phyloP scores from a whole-genome alignment of 2,888 invertebrate species.

The Chouioia cunea region DNA sequence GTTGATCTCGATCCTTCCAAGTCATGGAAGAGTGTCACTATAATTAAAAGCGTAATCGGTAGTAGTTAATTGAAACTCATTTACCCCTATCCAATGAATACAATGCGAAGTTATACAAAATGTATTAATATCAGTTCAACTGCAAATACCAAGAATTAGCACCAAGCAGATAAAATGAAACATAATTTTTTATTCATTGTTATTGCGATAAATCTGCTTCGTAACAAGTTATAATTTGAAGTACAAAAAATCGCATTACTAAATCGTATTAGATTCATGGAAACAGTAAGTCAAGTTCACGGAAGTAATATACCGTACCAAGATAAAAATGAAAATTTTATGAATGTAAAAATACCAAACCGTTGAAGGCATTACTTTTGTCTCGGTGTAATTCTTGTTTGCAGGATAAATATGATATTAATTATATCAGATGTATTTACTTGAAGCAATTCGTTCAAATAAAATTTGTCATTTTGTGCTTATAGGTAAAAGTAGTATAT shows the following conservation, averaged over 20 bases:
- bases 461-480: slow-evolving; percentile 33
- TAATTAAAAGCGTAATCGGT: slow-evolving; percentile 36
- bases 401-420: slow-evolving; percentile 44
- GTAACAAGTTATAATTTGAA: neutral
- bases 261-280: neutral
- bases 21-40: slow-evolving; percentile 33
- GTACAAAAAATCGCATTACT: slow-evolving; percentile 8
- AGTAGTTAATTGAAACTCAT: slow-evolving; percentile 42
- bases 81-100: slow-evolving; percentile 43
- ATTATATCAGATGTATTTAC: slow-evolving; percentile 42
- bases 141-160: slow-evolving; percentile 39
- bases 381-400: slow-evolving; percentile 40
- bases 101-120: slow-evolving; percentile 43
- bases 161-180: slow-evolving; percentile 36
- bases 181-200: neutral
- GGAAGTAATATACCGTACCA: too few species aligned
- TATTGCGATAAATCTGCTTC: neutral
- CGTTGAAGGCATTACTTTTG: slow-evolving; percentile 21
- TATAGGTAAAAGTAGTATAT: slow-evolving; percentile 34
- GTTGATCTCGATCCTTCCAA: slow-evolving; percentile 14
- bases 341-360: slow-evolving; percentile 1
- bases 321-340: too few species aligned
- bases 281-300: too few species aligned
- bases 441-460: slow-evolving; percentile 30
- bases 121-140: slow-evolving; percentile 38